Base-by-base conservation (phyloP, 2,888 invertebrate genomes). In the Ariolimax columbianus region DNA sequence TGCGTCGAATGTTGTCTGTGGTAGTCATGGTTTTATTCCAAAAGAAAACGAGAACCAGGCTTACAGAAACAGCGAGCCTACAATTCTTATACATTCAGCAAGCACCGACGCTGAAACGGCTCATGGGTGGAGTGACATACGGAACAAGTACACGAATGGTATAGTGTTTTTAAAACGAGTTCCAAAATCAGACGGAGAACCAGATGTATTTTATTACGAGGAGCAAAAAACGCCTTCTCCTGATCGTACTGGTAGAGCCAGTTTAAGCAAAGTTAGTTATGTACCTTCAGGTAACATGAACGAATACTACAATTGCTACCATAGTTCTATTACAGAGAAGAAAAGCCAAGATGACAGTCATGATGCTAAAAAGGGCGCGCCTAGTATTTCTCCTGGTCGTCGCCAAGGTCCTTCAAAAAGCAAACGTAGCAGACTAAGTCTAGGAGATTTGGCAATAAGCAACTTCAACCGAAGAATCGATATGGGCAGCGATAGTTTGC, bases 261-360 rank as follows among this genome's bases (percentile, higher is more conserved):
- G 70, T 36, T 40, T 85, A n/a, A 82, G 85, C 55, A 85, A 82
- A 51, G 85, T 85, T n/a, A 85, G 82, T 23, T 84, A 79, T 36
- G 85, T 85, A 23, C 85, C 68, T 51, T 82, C 85, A 11, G 82
- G 82, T 3, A 85, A 82, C 63, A 82, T 82, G 70, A 82, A 77
- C 43, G 82, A 85, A 26, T 85, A 85, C 59, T 85, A 85, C 77
- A 77, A 82, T 59, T 70, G 85, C n/a, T 66, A 82, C 17, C 66
- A 75, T 9, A 85, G 85, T 33, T 47, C 78, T 4, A 79, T 51
- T 17, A 75, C 55, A n/a, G 38, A 72, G 17, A 68, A 66, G 3
- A 66, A 17, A n/a, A 38, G 19, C 40, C 38, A 63, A 38, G 77
- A 63, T 7, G 40, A 36, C 6, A 51, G 0, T 33, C 0, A 51